Evolutionary conservation across 2,113 vertebrate genomes (phyloP).

Genomic region (Pygoscelis antarcticus): DNA sequence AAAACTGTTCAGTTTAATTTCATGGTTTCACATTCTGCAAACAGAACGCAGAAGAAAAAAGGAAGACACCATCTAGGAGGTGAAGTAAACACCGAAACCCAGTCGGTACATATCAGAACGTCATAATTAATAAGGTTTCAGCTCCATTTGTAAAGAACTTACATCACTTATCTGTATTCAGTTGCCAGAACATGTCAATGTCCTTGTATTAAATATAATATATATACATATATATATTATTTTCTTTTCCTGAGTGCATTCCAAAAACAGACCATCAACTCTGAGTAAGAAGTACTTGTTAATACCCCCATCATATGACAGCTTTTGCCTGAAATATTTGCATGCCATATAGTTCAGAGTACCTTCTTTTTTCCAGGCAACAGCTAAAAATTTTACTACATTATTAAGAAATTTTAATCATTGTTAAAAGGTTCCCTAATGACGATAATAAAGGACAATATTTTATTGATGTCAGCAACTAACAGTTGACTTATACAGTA

Average conservation of each 20-base stretch:
- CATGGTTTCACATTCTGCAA: not conserved
- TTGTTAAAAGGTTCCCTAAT: conserved; percentile 58
- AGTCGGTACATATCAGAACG: not conserved
- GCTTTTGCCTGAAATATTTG: conserved; percentile 41
- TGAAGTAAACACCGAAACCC: not conserved
- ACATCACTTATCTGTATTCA: not conserved
- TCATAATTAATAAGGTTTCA: not conserved
- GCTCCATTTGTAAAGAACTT: not conserved
- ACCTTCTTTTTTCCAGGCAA: conserved; percentile 22
- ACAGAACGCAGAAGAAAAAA: not conserved
- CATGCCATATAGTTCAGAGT: not conserved
- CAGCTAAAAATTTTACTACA: conserved; percentile 45
- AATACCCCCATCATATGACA: not conserved
- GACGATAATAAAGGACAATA: conserved; percentile 55
- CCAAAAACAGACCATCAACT: not conserved
- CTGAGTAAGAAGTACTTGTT: not conserved
- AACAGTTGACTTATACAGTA: conserved; percentile 1
- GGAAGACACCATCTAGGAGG: not conserved
- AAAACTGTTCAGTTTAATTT: not conserved
- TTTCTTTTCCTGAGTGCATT: not conserved
- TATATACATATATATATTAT: not conserved
- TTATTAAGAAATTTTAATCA: conserved; percentile 49
- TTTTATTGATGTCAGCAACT: conserved; percentile 56
- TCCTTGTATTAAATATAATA: not conserved
- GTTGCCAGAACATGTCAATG: not conserved